A percentile compares a stretch with the other conserved stretches of the same genome.
phyloP scores from a whole-genome alignment of 2,113 vertebrate species.

The Pteruthius melanotis region DNA sequence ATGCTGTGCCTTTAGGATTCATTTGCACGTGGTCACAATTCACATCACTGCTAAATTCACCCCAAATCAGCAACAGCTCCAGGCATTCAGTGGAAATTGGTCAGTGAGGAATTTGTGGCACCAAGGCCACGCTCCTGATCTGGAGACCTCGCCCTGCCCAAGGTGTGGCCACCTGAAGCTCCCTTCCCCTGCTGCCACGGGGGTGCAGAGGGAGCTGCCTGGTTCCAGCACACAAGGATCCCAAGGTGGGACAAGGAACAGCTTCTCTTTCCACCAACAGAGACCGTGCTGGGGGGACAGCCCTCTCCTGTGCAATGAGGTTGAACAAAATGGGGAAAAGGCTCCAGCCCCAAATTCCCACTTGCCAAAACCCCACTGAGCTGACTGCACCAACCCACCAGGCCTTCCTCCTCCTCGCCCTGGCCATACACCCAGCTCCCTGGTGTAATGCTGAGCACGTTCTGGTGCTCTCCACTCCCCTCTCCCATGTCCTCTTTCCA shows the following conservation, averaged over 20 bases:
- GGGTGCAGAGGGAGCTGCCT: background rate
- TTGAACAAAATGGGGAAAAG: accelerated
- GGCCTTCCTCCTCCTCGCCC: background rate
- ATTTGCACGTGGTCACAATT: background rate
- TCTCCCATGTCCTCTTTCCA: constrained; percentile 27
- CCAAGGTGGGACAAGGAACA: background rate
- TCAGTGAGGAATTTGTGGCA: accelerated
- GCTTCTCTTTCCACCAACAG: background rate
- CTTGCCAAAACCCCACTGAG: background rate
- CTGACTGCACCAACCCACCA: background rate
- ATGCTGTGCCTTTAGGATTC: background rate
- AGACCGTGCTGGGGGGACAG: accelerated
- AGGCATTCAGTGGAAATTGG: accelerated
- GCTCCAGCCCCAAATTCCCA: background rate
- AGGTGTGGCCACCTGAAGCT: background rate
- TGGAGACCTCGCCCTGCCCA: background rate
- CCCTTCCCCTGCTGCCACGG: accelerated
- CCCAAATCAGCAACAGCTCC: background rate
- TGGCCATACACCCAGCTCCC: background rate
- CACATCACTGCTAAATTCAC: background rate
- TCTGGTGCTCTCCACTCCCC: background rate
- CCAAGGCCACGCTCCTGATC: background rate
- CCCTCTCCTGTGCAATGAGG: background rate
- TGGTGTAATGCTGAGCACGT: background rate
- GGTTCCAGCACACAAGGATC: accelerated